Evolutionary conservation across 2,888 invertebrate species (phyloP), one percentile per base, ranked within the genome.

Genomic region (Cenopis cana): DNA sequence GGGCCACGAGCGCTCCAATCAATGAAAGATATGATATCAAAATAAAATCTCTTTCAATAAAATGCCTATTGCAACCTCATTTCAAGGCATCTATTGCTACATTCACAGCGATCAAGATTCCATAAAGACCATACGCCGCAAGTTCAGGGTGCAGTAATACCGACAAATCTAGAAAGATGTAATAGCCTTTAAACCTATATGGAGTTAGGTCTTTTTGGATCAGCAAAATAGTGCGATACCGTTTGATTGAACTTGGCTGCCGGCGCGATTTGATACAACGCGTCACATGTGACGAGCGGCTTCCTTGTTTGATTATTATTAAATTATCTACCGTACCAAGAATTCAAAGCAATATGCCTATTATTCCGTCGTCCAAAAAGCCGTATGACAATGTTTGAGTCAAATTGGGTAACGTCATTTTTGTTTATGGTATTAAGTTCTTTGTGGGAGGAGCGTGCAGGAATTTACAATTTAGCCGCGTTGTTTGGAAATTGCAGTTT

Each of bases 251-350:
- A 90, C 90, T 89, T 90, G 88, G 88, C 85, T 84, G 91, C 90
- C 91, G 88, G 86, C 80, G 82, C 87, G 87, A 92, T 91, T 91
- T 89, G 91, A 92, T 90, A 91, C 89, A 87, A 88, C 84, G 79
- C 82, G 85, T 90, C 91, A 89, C 82, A 79, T 79, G 78, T 85
- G 90, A 90, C 87, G 81, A 78, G 81, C 84, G 87, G 88, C 87
- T 91, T 91, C 91, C 91, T 91, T 89, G 85, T 87, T 83, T 83
- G 79, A 82, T 82, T 85, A 83, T 87, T 89, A 87, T 88, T 89
- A 84, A 85, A 86, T 88, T 86, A 86, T 87, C 83, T 88, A 85
- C 85, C 49, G 66, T 71, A 71, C 71, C 41, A 66, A 38, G 71
- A 71, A 71, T 71, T 71, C 46, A 46, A 67, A 60, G 66, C 61